Evolutionary conservation across 2,888 invertebrate species (phyloP), one percentile per base, ranked within the genome.

Genomic region (Cyclophora albipunctata): DNA sequence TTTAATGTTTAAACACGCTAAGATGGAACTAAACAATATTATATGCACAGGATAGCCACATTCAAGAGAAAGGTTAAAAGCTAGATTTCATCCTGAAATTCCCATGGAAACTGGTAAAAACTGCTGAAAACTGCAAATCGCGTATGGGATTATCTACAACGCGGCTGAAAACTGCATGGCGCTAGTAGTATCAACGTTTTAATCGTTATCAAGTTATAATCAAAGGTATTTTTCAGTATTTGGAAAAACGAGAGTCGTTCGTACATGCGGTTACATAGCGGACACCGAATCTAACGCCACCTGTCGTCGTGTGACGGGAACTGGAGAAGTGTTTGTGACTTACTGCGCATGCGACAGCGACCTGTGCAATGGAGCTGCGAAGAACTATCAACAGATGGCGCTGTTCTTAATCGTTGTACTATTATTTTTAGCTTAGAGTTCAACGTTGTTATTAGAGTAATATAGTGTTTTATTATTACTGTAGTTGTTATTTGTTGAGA

Each of bases 271-370:
- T 2, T 96, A 94, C 79, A 82, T 96, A 46, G 89, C 90, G 34
- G 94, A 94, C 58, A 89, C 85, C 3, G 88, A 84, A 80, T 48
- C 56, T n/a, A 57, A 60, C 46, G 55, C 71, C 91, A 90, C 90
- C 53, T 95, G 96, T 73, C 78, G 92, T 58, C 90, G 90, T 62
- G 91, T 94, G 55, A 90, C 91, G 7, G 95, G 96, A 40, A 94
- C 93, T 7, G 94, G 94, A 57, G 84, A 86, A 34, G 91, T 96
- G 0, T 91, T 92, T 61, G 92, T 94, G 48, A 85, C 90, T 2
- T 95, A 95, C 77, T 96, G 96, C 78, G 90, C 94, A 52, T 96
- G 96, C 78, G 92, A 93, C 67, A 90, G 90, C 4, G 93, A 94
- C 70, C 89, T 94, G 33, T 96, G 96, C 85, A 96, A 96, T 71